phyloP scores from a whole-genome alignment of 2,113 vertebrate genomes.

The Dipodomys ordii region DNA sequence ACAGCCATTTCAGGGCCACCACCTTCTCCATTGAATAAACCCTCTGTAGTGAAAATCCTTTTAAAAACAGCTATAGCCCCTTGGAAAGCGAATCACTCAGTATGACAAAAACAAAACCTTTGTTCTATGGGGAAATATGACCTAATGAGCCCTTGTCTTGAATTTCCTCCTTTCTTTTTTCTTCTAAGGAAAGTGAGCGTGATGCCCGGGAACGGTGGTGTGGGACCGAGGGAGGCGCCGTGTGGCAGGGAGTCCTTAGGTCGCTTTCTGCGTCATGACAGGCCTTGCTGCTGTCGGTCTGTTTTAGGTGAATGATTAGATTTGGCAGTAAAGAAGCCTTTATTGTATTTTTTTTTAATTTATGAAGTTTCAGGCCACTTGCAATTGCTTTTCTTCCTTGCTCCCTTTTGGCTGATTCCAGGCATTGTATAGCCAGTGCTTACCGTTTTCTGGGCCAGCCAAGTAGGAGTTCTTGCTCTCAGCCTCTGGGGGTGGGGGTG shows the following conservation, averaged over 20 bases:
- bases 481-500: background rate
- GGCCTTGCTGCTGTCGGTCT: background rate
- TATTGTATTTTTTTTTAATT: background rate
- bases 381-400: constrained; percentile 25
- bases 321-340: constrained; percentile 51
- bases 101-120: constrained; percentile 39
- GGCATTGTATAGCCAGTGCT: background rate
- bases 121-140: constrained; percentile 20
- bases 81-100: constrained; percentile 59
- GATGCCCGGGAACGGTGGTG: background rate
- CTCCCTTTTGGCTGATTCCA: background rate
- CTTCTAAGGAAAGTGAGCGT: constrained; percentile 16
- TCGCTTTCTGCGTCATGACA: background rate
- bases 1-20: constrained; percentile 60
- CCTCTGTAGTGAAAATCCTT: constrained; percentile 61
- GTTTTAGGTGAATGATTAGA: constrained; percentile 55
- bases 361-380: constrained; percentile 50
- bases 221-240: background rate
- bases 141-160: background rate
- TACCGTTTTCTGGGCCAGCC: background rate
- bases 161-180: background rate
- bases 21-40: constrained; percentile 34
- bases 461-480: constrained; percentile 39
- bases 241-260: background rate
- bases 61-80: constrained; percentile 40